phyloP scores from a whole-genome alignment of 2,888 invertebrate genomes.

The Escarpia spicata region DNA sequence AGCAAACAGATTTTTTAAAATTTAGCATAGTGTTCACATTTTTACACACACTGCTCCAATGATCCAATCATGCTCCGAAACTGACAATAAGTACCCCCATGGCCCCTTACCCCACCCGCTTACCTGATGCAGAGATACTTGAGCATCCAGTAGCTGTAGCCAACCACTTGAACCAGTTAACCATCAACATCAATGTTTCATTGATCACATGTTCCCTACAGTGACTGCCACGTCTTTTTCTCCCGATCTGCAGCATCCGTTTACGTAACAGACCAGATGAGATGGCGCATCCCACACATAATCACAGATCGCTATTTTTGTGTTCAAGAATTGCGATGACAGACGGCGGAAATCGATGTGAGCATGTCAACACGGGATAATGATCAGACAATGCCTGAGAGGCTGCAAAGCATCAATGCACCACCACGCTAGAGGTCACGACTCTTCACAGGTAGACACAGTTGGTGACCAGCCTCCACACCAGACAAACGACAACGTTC shows the following conservation, averaged over 20 bases:
- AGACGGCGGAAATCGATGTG: neutral
- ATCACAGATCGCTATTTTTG: neutral
- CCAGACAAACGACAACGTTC: neutral
- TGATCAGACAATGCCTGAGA: neutral
- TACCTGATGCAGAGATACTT: constrained; percentile 3
- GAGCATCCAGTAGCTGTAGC: neutral
- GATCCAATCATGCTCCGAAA: no score
- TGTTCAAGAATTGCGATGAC: neutral
- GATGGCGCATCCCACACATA: neutral
- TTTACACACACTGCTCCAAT: neutral
- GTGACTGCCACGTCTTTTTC: no score
- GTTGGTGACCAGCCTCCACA: neutral
- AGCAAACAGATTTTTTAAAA: no score
- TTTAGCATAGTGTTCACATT: no score
- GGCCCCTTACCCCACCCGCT: no score
- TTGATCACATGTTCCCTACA: neutral
- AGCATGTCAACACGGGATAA: neutral
- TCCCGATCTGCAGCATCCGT: neutral
- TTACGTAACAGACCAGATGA: neutral
- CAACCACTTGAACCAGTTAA: neutral
- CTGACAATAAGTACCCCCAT: neutral
- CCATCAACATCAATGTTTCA: neutral
- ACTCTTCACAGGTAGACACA: constrained; percentile 8
- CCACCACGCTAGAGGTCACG: neutral
- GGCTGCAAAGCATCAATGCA: neutral